These are phyloP conservation scores for Strix aluco DNA, from an alignment of 2,113 vertebrate species.

Conservation along the genomic window DNA sequence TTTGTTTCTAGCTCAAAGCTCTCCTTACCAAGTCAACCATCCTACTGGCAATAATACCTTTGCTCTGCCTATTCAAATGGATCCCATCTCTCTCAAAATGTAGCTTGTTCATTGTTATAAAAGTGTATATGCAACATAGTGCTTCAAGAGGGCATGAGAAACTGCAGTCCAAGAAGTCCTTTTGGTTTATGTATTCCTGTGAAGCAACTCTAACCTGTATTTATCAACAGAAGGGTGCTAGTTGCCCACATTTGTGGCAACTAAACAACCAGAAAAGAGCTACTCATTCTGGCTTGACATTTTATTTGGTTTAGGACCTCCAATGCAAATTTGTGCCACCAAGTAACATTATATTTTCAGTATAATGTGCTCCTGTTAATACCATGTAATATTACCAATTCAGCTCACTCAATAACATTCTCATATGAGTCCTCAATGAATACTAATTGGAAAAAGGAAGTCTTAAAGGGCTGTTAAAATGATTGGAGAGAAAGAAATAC, in stretches of 20 bases:
- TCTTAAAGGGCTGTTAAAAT: neutral
- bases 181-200: rapidly evolving
- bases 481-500: neutral
- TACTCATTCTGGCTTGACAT: neutral
- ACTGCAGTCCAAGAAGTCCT: neutral
- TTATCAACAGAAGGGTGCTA: neutral
- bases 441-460: neutral
- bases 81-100: neutral
- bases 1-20: neutral
- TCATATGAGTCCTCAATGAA: neutral
- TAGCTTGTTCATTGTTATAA: neutral
- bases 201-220: neutral
- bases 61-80: neutral
- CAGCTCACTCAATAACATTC: neutral
- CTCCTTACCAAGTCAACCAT: neutral
- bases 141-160: neutral
- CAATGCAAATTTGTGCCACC: neutral
- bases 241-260: neutral
- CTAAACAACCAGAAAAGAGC: neutral
- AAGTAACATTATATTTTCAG: neutral
- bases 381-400: neutral
- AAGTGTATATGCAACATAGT: neutral
- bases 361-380: neutral
- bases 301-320: neutral
- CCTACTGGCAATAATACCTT: neutral